Base-by-base conservation (phyloP, 1,140 invertebrate species). In the Heliconius congener region DNA sequence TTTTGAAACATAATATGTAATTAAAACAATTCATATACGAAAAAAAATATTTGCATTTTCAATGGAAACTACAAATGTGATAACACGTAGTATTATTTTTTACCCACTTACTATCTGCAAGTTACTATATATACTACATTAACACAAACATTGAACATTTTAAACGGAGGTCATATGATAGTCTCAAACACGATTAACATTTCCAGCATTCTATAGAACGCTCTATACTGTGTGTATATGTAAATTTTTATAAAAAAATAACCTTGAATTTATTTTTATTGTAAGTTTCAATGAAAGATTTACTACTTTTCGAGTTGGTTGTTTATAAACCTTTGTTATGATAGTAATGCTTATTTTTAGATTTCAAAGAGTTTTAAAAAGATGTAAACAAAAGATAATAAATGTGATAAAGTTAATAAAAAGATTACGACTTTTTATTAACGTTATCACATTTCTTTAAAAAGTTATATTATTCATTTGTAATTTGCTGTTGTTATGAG, bases 341-440 rank as follows among this genome's bases (percentile, higher is more conserved):
- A 66, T 66, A 66, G 8, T 66, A 66, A 23, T 16, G 11, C 27
- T 30, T 30, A 27, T 66, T 66, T 66, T 66, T 66, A 66, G 27
- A 66, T 30, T 66, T 16, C 2, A 30, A 66, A 27, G 11, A 16
- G 13, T 9, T 66, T 66, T 27, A 66, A 2, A 30, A 30, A n/a
- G 23, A 30, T 18, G 27, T 66, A 66, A 66, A 66, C 23, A 66
- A n/a, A 27, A 30, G 60, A 66, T 66, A 66, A 66, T 27, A 30
- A 66, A 66, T 66, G n/a, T 66, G 60, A 66, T 66, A 66, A 66
- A 4, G 23, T 30, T 66, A 66, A 66, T 66, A 66, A 27, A 30
- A 66, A 16, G 23, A 23, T 37, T 37, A 37, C 34, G 34, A 30
- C 30, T 30, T 30, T 30, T 30, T 30, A 30, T 30, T 30, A 30